phyloP scores from a whole-genome alignment of 2,113 vertebrate species.

The Oxyruncus cristatus region DNA sequence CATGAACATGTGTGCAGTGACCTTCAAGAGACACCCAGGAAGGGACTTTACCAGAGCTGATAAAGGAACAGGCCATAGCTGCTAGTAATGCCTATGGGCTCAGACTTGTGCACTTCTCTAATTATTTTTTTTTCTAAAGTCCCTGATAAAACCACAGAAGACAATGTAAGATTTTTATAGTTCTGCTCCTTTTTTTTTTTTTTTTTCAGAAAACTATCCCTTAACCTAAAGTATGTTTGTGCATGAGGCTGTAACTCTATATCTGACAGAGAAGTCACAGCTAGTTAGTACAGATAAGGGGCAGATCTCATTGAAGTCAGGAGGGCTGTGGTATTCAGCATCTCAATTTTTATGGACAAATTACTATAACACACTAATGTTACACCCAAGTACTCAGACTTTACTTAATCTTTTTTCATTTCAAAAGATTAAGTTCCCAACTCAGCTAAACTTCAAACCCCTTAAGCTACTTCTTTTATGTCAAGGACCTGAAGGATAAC shows the following conservation, averaged over 20 bases:
- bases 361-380: not conserved
- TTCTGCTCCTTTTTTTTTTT: not conserved
- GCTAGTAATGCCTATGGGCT: not conserved
- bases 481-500: not conserved
- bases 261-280: not conserved
- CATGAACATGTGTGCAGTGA: not conserved
- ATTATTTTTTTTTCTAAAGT: not conserved
- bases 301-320: not conserved
- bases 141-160: not conserved
- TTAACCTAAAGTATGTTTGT: not conserved
- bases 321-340: not conserved
- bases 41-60: not conserved
- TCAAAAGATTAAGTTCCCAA: not conserved
- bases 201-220: not conserved
- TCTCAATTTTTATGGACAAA: not conserved
- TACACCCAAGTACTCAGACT: not conserved
- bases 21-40: not conserved
- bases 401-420: not conserved
- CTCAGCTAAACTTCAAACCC: not conserved
- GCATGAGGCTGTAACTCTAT: not conserved
- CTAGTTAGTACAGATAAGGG: not conserved
- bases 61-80: not conserved
- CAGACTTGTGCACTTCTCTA: not conserved
- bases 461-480: not conserved
- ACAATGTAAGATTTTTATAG: not conserved